phyloP scores from a whole-genome alignment of 2,113 vertebrate species.

The Halichoeres trimaculatus region DNA sequence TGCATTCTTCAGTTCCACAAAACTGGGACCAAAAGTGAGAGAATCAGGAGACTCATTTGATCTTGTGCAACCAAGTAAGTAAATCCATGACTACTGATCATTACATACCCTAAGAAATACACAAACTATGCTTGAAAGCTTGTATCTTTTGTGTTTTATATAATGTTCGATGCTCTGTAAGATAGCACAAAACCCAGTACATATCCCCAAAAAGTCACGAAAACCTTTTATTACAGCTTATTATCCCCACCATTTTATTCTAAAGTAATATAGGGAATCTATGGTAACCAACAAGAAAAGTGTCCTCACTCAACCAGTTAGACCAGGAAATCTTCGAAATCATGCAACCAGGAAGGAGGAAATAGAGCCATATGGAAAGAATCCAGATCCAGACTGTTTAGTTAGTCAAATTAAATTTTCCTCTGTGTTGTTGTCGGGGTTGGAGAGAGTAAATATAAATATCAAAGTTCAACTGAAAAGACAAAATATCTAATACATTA shows the following conservation, averaged over 20 bases:
- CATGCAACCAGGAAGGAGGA: background rate
- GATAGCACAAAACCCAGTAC: background rate
- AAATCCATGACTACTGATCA: background rate
- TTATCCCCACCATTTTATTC: background rate
- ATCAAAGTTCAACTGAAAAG: too few species aligned
- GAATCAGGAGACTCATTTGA: background rate
- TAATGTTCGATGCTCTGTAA: background rate
- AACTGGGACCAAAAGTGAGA: background rate
- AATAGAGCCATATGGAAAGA: background rate
- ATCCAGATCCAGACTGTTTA: background rate
- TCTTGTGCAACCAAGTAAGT: background rate
- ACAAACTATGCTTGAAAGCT: too few species aligned
- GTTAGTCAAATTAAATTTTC: too few species aligned
- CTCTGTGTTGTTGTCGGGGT: too few species aligned
- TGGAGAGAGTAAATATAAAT: too few species aligned
- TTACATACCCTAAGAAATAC: background rate
- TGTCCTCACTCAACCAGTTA: background rate
- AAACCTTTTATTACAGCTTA: conserved; percentile 2
- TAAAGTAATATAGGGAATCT: background rate
- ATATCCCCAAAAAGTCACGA: background rate
- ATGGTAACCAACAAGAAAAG: conserved; percentile 5
- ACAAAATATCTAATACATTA: too few species aligned
- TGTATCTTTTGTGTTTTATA: background rate
- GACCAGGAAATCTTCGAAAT: too few species aligned
- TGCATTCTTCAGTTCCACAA: background rate